Evolutionary conservation across 2,113 vertebrate genomes (phyloP).

Genomic region (Orientallactaga bullata): DNA sequence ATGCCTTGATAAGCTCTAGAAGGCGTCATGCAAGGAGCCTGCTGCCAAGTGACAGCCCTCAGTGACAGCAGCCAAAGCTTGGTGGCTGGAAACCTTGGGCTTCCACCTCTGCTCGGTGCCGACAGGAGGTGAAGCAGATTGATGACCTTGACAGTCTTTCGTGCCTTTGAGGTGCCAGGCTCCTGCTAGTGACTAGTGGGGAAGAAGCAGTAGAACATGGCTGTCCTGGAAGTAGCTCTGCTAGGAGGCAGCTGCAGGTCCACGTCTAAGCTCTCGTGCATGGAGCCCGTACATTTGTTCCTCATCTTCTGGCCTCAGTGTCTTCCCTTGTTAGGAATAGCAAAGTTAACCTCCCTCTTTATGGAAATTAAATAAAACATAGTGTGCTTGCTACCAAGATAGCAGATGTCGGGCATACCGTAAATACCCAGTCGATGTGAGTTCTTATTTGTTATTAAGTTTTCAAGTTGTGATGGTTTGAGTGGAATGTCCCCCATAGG

Average conservation of each 20-base stretch:
- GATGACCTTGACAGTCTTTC: not conserved
- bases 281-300: not conserved
- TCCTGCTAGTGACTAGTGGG: not conserved
- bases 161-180: not conserved
- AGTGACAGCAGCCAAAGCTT: not conserved
- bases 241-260: accelerated
- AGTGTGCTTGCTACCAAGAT: too few species aligned
- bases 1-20: not conserved
- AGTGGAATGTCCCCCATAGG: too few species aligned
- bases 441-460: too few species aligned
- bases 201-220: accelerated
- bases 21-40: not conserved
- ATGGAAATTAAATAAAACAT: not conserved
- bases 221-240: not conserved
- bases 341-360: not conserved
- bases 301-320: not conserved
- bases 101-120: not conserved
- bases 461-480: too few species aligned
- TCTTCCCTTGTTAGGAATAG: not conserved
- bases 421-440: not conserved
- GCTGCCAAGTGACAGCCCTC: not conserved
- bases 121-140: not conserved
- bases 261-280: not conserved
- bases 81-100: not conserved
- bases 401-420: not conserved